Evolutionary conservation across 2,797 vertebrate species (phyloP).

Genomic region (Helostoma temminkii): DNA sequence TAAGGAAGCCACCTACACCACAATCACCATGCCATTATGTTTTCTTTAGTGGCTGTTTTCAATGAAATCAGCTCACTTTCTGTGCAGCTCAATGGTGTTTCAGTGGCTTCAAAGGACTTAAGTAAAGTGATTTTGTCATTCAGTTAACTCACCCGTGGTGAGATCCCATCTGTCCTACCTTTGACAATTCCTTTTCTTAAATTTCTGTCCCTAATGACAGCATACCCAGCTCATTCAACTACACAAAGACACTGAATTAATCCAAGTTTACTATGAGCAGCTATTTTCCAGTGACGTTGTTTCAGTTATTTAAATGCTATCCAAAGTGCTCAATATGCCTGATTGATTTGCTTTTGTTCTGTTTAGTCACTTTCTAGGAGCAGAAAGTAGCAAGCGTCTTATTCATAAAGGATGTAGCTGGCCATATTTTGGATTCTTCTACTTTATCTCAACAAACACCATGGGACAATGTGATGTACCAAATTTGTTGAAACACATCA

Average conservation of each 20-base stretch:
- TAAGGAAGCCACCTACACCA: conserved; percentile 44
- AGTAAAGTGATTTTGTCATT: conserved; percentile 67
- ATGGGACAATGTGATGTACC: not conserved
- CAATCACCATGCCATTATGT: conserved; percentile 68
- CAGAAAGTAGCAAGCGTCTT: not conserved
- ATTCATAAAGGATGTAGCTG: not conserved
- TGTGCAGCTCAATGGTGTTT: conserved; percentile 57
- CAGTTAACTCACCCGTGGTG: conserved; percentile 40
- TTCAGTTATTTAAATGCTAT: conserved; percentile 11
- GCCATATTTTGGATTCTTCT: not conserved
- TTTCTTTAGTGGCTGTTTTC: conserved; percentile 28
- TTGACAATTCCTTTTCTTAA: conserved; percentile 36
- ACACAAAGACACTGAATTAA: conserved; percentile 39
- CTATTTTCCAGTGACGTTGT: conserved; percentile 6
- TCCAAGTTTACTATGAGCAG: conserved; percentile 31
- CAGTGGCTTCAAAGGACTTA: conserved; percentile 57
- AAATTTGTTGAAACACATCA: not conserved
- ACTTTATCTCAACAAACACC: not conserved
- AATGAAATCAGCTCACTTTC: conserved; percentile 73
- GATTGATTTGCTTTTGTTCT: conserved; percentile 50
- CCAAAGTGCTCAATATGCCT: conserved; percentile 23
- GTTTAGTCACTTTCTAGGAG: conserved; percentile 3
- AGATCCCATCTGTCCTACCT: conserved; percentile 67
- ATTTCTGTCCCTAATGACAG: conserved; percentile 32
- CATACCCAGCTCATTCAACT: conserved; percentile 28